Evolutionary conservation across 1,140 invertebrate genomes (phyloP).

Genomic region (Rhyzopertha dominica): DNA sequence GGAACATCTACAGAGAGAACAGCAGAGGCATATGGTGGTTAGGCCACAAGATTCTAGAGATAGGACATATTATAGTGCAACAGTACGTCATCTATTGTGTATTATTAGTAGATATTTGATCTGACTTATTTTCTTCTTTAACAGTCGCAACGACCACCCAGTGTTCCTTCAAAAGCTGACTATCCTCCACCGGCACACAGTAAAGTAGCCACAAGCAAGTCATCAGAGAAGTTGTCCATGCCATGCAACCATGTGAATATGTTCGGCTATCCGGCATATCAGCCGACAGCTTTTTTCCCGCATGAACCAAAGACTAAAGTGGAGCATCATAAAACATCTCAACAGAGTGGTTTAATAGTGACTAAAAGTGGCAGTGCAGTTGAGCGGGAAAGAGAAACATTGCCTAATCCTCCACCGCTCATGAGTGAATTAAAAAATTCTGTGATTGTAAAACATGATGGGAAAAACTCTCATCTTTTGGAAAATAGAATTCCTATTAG

Average conservation of each 20-base stretch:
- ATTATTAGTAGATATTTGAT: no score
- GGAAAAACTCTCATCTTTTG: slow-evolving; percentile 53
- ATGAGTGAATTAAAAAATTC: slow-evolving; percentile 66
- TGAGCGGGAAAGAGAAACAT: slow-evolving; percentile 49
- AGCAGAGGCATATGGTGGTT: slow-evolving; percentile 42
- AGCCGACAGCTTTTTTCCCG: slow-evolving; percentile 46
- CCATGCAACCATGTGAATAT: slow-evolving; percentile 69
- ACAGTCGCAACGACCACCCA: slow-evolving; percentile 45
- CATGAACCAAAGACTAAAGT: slow-evolving; percentile 50
- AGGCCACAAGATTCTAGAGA: slow-evolving; percentile 10
- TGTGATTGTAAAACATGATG: slow-evolving; percentile 73
- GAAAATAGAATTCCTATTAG: slow-evolving; percentile 53
- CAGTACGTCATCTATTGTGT: slow-evolving; percentile 38
- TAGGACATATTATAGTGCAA: slow-evolving; percentile 34
- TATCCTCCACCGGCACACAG: slow-evolving; percentile 57
- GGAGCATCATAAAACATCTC: slow-evolving; percentile 48
- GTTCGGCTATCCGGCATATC: slow-evolving; percentile 65
- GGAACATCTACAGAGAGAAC: slow-evolving; percentile 35
- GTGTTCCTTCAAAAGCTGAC: slow-evolving; percentile 51
- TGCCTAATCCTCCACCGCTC: slow-evolving; percentile 57
- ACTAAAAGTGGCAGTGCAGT: slow-evolving; percentile 42
- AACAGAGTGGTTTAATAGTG: slow-evolving; percentile 31
- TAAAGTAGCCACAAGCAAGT: slow-evolving; percentile 46
- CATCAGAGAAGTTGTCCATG: slow-evolving; percentile 55
- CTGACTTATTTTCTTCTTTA: slow-evolving; percentile 6